Percentiles rank a stretch among this genome's conserved stretches.
phyloP scores from a whole-genome alignment of 2,113 vertebrate species.

The Genyomyrus donnyi region DNA sequence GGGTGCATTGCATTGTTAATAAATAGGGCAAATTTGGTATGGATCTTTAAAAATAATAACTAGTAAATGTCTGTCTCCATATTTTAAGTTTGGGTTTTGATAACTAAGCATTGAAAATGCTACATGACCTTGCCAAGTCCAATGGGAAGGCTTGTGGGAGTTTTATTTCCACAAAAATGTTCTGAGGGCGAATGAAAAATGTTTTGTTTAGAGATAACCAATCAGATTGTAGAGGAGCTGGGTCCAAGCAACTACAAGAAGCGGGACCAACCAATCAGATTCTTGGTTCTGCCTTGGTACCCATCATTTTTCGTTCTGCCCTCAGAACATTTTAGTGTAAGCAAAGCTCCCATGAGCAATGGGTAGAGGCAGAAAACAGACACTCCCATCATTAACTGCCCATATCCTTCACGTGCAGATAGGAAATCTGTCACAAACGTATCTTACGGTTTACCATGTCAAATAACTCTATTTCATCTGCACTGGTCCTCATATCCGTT shows the following conservation, averaged over 20 bases:
- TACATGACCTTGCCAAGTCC: not conserved
- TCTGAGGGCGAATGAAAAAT: not conserved
- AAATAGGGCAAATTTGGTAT: not conserved
- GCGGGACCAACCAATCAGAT: not conserved
- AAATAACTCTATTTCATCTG: constrained; percentile 60
- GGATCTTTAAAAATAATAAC: not conserved
- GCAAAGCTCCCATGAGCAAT: not conserved
- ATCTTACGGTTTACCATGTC: constrained; percentile 40
- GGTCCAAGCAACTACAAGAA: not conserved
- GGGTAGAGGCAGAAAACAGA: not conserved
- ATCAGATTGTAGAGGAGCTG: not conserved
- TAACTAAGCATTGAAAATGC: not conserved
- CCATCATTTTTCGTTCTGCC: not conserved
- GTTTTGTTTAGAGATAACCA: not conserved
- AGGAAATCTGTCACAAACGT: not conserved
- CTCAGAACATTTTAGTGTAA: not conserved
- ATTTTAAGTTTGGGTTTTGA: not conserved
- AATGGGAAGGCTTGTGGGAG: not conserved
- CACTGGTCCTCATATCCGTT: constrained; percentile 45
- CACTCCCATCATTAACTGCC: not conserved
- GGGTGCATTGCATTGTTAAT: not conserved
- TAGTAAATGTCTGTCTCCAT: not conserved
- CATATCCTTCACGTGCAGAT: not conserved
- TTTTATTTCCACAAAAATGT: not conserved
- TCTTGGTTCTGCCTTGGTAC: not conserved